Evolutionary conservation across 2,113 vertebrate species (phyloP).

Genomic region (Vulpes lagopus): DNA sequence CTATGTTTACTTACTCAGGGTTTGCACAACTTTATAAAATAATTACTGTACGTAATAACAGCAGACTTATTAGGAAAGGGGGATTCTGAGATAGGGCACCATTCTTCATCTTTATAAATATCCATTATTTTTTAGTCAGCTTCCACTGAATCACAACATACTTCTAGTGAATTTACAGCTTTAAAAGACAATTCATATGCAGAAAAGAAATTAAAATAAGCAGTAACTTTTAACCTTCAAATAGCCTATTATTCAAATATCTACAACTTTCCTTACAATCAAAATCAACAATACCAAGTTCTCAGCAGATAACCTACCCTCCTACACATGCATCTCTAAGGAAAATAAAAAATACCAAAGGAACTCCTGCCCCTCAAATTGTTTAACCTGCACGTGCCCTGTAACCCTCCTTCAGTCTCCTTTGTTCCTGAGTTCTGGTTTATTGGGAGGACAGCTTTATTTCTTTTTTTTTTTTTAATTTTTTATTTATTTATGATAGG

Average conservation of each 20-base stretch:
- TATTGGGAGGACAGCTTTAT: not conserved
- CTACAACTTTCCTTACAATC: slow-evolving; percentile 31
- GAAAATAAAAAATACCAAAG: slow-evolving; percentile 20
- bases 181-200: slow-evolving; percentile 17
- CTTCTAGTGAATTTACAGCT: not conserved
- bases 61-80: not conserved
- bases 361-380: not conserved
- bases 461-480: not conserved
- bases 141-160: not conserved
- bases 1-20: not conserved
- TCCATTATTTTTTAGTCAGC: slow-evolving; percentile 14
- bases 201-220: slow-evolving; percentile 48
- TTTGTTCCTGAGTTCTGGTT: not conserved
- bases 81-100: not conserved
- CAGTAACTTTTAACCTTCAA: slow-evolving; percentile 1
- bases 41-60: not conserved
- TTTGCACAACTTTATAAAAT: not conserved
- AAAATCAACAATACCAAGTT: not conserved
- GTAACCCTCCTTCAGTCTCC: not conserved
- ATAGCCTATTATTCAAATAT: not conserved
- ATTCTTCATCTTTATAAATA: slow-evolving; percentile 8
- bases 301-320: not conserved
- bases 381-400: not conserved
- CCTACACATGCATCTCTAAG: not conserved
- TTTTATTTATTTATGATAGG: too few relatives aligned